These are phyloP conservation scores for Taphrorychus bicolor DNA, from an alignment of 2,888 invertebrate species.

Conservation along the genomic window DNA sequence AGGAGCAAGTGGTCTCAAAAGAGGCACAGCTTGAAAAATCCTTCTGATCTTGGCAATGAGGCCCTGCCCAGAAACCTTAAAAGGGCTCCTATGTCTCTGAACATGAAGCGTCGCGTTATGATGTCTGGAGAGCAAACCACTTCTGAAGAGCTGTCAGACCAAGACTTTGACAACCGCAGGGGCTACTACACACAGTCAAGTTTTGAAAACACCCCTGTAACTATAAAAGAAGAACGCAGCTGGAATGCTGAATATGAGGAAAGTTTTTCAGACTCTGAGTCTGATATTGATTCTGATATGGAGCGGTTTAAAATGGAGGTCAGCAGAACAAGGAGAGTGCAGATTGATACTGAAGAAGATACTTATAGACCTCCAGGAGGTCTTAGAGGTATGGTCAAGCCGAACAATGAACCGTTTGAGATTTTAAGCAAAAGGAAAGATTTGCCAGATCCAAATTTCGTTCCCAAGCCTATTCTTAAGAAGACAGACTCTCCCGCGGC, in stretches of 20 bases:
- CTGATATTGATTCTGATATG: constrained; percentile 53
- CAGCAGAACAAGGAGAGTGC: constrained; percentile 18
- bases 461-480: constrained; percentile 83
- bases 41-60: constrained; percentile 45
- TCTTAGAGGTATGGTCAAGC: constrained; percentile 56
- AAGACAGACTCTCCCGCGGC: constrained; percentile 47
- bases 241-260: constrained; percentile 61
- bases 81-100: constrained; percentile 45
- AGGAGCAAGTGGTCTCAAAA: constrained; percentile 55
- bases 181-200: constrained; percentile 48
- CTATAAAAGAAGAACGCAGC: constrained; percentile 56
- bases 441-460: constrained; percentile 73
- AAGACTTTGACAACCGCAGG: constrained; percentile 53
- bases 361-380: constrained; percentile 71
- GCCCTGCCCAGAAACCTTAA: constrained; percentile 43
- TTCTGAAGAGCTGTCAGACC: constrained; percentile 57
- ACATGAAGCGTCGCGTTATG: constrained; percentile 49
- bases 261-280: constrained; percentile 52
- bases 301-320: constrained; percentile 47
- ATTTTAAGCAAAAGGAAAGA: constrained; percentile 68
- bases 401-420: constrained; percentile 65
- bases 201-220: constrained; percentile 51
- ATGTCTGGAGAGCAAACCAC: constrained; percentile 52
- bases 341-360: constrained; percentile 62
- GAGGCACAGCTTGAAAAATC: constrained; percentile 53